Conservation (phyloP, 1,140 invertebrate species). For the Sycobia sp. region DNA sequence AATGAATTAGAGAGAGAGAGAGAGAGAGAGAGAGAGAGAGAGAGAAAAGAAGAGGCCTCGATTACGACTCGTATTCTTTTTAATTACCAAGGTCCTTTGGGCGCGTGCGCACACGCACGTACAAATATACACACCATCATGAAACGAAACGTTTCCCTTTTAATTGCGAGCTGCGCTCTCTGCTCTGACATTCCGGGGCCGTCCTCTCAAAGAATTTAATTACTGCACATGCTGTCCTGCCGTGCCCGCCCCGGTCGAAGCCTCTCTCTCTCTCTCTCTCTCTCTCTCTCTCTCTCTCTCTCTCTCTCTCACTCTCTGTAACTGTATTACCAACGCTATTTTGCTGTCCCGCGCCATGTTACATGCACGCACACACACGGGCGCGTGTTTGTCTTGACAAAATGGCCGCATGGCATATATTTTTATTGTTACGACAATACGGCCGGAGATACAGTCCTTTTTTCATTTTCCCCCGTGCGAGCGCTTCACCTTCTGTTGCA, state of each 20-base stretch:
- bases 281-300: no score
- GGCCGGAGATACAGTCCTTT: background rate
- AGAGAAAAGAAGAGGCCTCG: conserved; percentile 35
- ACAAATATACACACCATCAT: no score
- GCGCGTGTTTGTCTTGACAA: conserved; percentile 23
- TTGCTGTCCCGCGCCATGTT: conserved; percentile 31
- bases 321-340: conserved; percentile 12
- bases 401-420: conserved; percentile 47
- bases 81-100: conserved; percentile 56
- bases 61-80: conserved; percentile 59
- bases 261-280: no score
- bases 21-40: background rate
- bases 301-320: no score
- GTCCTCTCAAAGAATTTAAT: conserved; percentile 62
- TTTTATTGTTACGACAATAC: conserved; percentile 49
- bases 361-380: no score
- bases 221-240: conserved; percentile 52
- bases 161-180: conserved; percentile 55
- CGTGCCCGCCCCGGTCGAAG: no score
- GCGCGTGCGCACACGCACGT: no score
- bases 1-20: no score
- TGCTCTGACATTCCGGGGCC: conserved; percentile 57
- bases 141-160: conserved; percentile 60
- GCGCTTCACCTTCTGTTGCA: no score
- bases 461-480: no score